A percentile compares a stretch with the other conserved stretches of the same genome.
Conservation (phyloP, 2,113 vertebrate genomes). For the Sebastes schlegelii region DNA sequence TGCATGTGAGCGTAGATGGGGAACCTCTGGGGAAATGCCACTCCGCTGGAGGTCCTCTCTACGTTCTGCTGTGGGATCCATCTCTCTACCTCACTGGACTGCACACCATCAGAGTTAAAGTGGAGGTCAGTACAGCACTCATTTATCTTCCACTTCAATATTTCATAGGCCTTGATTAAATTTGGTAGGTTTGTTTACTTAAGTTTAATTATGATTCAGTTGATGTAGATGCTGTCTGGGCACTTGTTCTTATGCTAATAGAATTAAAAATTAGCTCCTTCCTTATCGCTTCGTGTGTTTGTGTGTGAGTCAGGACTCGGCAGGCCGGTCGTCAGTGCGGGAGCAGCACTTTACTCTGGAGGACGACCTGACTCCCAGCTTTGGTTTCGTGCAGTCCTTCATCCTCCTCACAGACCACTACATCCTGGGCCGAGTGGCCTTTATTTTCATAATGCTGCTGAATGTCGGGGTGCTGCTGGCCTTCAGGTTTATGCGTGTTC, state of each 20-base stretch:
- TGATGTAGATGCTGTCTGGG: neutral
- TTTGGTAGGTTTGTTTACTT: conserved; percentile 25
- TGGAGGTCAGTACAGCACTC: conserved; percentile 84
- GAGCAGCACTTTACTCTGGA: conserved; percentile 91
- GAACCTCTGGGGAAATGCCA: conserved; percentile 84
- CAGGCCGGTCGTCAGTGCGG: conserved; percentile 82
- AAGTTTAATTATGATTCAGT: conserved; percentile 14
- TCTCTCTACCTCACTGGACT: conserved; percentile 87
- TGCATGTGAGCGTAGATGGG: conserved; percentile 88
- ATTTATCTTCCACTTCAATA: conserved; percentile 13
- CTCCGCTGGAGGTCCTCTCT: conserved; percentile 90
- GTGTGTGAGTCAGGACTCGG: conserved; percentile 85
- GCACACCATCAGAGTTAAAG: conserved; percentile 90
- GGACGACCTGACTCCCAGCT: conserved; percentile 86
- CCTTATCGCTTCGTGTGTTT: neutral
- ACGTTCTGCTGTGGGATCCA: conserved; percentile 90
- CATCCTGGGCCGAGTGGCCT: conserved; percentile 86
- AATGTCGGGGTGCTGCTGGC: conserved; percentile 87
- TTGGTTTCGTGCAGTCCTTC: conserved; percentile 89
- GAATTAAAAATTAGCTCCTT: neutral
- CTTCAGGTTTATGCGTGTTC: conserved; percentile 85
- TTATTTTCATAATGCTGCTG: conserved; percentile 84
- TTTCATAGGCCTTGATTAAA: conserved; percentile 28
- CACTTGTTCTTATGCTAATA: neutral
- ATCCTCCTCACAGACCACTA: conserved; percentile 94